phyloP scores from a whole-genome alignment of 2,797 vertebrate genomes.

The Trachops cirrhosus region DNA sequence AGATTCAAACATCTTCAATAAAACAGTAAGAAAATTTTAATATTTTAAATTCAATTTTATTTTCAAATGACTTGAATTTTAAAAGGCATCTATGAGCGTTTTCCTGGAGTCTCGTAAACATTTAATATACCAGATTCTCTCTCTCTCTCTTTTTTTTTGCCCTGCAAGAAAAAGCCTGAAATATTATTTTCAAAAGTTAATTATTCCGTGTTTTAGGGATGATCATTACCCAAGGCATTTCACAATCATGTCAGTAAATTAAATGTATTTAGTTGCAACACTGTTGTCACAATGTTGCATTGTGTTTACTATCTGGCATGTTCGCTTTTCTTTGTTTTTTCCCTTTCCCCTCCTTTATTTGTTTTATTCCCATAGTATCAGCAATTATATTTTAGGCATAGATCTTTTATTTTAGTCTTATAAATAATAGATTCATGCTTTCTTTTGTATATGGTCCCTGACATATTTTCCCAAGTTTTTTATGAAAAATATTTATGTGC shows the following conservation, averaged over 20 bases:
- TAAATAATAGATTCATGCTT: background rate
- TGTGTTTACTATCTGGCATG: slow-evolving; percentile 46
- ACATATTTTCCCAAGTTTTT: slow-evolving; percentile 39
- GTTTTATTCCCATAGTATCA: slow-evolving; percentile 37
- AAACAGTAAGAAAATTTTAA: slow-evolving; percentile 59
- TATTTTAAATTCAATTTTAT: slow-evolving; percentile 49
- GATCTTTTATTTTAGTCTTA: slow-evolving; percentile 55
- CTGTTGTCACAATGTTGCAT: slow-evolving; percentile 2
- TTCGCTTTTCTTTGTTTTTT: background rate
- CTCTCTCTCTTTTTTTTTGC: background rate
- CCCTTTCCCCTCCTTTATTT: background rate
- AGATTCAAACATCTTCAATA: slow-evolving; percentile 40
- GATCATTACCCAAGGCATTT: background rate
- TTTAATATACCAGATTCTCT: background rate
- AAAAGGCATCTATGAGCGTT: background rate
- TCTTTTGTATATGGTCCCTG: slow-evolving; percentile 4
- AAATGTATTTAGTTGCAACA: background rate
- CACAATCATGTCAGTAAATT: background rate
- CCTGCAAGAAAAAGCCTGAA: slow-evolving; percentile 25
- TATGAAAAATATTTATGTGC: background rate
- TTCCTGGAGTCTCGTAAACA: slow-evolving; percentile 45
- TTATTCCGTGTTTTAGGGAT: background rate
- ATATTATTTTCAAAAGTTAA: slow-evolving; percentile 54
- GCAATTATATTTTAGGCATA: slow-evolving; percentile 16
- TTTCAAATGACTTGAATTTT: slow-evolving; percentile 26